These are phyloP conservation scores for Trachops cirrhosus DNA, from an alignment of 2,797 vertebrate genomes.

Conservation along the genomic window DNA sequence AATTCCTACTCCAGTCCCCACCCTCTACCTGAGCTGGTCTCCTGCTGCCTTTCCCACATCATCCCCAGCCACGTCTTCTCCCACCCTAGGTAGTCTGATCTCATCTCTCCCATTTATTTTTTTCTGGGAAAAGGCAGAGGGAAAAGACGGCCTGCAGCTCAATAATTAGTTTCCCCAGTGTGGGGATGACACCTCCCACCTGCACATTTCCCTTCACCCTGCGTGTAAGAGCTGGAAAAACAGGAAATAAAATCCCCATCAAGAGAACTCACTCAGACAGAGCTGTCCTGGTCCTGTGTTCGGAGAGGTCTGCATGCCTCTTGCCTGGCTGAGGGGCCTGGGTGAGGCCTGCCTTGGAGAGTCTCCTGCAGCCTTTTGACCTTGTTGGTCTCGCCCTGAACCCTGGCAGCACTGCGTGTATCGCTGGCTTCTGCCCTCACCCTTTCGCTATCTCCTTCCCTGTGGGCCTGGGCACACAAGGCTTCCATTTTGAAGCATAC, in stretches of 20 bases:
- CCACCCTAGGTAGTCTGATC: background rate
- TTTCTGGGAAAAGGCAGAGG: conserved; percentile 18
- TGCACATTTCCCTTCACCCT: background rate
- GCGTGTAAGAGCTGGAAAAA: conserved; percentile 27
- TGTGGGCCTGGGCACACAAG: background rate
- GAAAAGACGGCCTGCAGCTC: background rate
- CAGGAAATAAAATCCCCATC: conserved; percentile 28
- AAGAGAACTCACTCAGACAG: background rate
- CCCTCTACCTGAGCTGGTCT: background rate
- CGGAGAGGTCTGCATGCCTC: background rate
- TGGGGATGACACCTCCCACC: background rate
- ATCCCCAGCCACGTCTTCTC: background rate
- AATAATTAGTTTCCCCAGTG: background rate
- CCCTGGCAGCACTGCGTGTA: background rate
- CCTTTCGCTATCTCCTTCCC: background rate
- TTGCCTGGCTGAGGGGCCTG: background rate
- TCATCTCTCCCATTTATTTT: background rate
- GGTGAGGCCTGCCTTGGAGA: background rate
- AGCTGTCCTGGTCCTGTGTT: too few relatives aligned
- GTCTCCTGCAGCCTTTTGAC: background rate
- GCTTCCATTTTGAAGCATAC: background rate
- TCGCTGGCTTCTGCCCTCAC: background rate
- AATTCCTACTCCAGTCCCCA: background rate
- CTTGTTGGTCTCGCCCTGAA: background rate
- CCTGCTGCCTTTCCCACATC: background rate